Conservation (phyloP, 2,797 vertebrate species). For the Urocyon cinereoargenteus region DNA sequence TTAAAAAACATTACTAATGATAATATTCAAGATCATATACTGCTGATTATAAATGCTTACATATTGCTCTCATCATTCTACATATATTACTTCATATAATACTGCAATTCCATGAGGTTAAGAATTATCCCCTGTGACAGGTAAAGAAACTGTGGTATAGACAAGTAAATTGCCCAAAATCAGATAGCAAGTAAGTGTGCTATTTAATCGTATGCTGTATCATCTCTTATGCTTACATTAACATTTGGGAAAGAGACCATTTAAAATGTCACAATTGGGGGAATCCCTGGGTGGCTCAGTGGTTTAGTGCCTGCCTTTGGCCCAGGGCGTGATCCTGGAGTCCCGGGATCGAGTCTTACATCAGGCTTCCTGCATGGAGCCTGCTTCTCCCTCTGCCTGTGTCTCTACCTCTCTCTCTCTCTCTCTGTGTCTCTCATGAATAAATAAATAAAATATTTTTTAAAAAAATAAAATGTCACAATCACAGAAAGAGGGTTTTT, state of each 20-base stretch:
- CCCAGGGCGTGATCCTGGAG: too few relatives aligned
- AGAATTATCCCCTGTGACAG: not conserved
- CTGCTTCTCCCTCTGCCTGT: too few relatives aligned
- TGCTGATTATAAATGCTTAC: not conserved
- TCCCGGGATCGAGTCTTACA: too few relatives aligned
- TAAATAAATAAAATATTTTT: too few relatives aligned
- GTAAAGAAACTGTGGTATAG: constrained; percentile 27
- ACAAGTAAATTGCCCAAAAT: constrained; percentile 45
- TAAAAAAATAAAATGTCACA: not conserved
- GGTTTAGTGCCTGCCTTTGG: too few relatives aligned
- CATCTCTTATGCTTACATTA: not conserved
- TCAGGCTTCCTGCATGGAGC: too few relatives aligned
- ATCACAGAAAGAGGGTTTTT: not conserved
- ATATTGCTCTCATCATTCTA: constrained; percentile 46
- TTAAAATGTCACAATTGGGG: constrained; percentile 27
- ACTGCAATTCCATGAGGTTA: not conserved
- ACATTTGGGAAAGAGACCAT: not conserved
- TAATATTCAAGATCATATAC: not conserved
- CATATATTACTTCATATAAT: constrained; percentile 6
- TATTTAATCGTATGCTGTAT: not conserved
- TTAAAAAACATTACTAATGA: not conserved
- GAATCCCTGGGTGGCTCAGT: too few relatives aligned
- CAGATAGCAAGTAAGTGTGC: not conserved
- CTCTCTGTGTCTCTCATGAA: too few relatives aligned
- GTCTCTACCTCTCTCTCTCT: too few relatives aligned